Base-by-base conservation (phyloP, 2,797 vertebrate species). In the Gastrophryne carolinensis region DNA sequence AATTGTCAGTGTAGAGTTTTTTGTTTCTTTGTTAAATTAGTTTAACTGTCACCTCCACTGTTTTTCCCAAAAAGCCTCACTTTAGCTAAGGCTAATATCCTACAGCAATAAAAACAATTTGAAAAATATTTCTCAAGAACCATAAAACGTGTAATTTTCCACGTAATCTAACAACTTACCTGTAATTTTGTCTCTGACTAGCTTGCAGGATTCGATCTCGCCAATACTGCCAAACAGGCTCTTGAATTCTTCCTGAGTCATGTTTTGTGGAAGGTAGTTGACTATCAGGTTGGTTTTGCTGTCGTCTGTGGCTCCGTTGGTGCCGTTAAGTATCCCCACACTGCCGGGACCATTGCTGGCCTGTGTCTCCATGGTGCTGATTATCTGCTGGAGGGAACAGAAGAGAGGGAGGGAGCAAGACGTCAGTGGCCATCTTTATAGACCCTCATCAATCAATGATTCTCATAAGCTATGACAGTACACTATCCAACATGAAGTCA, bases 301-400 rank as follows among this genome's bases (percentile, higher is more conserved):
- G 91, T 98, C 96, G 0, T 98, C 96, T 1, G 93, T 93, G 67
- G 94, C 91, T 24, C 91, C 84, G 0, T 95, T 93, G 79, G 93
- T 95, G 85, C 96, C 95, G 0, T 96, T 97, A 73, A 95, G 93
- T 87, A 97, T 86, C 85, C 90, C 87, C 86, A 91, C 94, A 92
- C 92, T 86, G 76, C 93, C 94, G 75, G 95, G 93, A 87, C 95
- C 90, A 75, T 97, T 94, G 90, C 95, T 95, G 91, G 96, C 95
- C 92, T 98, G 96, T 86, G 96, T 95, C 94, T 98, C 96, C 96
- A 97, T 97, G 89, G 96, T 95, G 94, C 96, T 97, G 89, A 98
- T 96, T 96, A 98, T 97, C 96, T 98, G 95, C 92, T 92, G 91
- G 88, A 92, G 85, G 86, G 87, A 91, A 93, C 81, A 88, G 86